Conservation (phyloP, 2,113 vertebrate species). For the Falcunculus frontatus region DNA sequence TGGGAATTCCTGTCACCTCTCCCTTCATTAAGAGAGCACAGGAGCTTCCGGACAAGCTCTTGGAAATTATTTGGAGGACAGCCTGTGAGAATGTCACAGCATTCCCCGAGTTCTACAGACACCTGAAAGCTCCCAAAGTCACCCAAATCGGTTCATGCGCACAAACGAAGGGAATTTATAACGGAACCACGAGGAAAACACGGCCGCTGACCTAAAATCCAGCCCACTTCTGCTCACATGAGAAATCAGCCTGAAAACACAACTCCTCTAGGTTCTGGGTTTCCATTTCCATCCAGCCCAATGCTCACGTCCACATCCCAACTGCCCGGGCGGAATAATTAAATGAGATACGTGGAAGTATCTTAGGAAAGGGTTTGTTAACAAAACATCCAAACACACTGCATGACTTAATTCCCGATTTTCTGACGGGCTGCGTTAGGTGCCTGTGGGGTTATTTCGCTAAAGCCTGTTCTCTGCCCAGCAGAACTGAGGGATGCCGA, state of each 20-base stretch:
- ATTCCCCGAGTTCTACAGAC: background rate
- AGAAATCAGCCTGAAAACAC: background rate
- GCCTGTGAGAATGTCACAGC: background rate
- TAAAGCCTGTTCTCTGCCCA: background rate
- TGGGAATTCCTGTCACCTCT: background rate
- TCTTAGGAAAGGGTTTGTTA: background rate
- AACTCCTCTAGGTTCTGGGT: fast-evolving
- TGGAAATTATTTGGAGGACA: background rate
- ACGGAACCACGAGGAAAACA: fast-evolving
- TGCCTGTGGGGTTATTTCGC: fast-evolving
- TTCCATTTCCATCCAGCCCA: background rate
- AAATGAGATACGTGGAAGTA: fast-evolving
- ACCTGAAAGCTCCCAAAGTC: background rate
- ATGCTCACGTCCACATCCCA: fast-evolving
- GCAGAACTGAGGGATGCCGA: fast-evolving
- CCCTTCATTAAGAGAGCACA: fast-evolving
- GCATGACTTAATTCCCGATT: fast-evolving
- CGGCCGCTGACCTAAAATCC: background rate
- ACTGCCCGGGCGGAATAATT: fast-evolving
- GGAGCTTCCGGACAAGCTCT: background rate
- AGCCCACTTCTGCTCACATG: fast-evolving
- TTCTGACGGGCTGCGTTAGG: background rate
- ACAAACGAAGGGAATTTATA: background rate
- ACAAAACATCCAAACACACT: fast-evolving
- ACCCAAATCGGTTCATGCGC: fast-evolving